phyloP scores from a whole-genome alignment of 2,113 vertebrate species.

The Polypterus bichir region DNA sequence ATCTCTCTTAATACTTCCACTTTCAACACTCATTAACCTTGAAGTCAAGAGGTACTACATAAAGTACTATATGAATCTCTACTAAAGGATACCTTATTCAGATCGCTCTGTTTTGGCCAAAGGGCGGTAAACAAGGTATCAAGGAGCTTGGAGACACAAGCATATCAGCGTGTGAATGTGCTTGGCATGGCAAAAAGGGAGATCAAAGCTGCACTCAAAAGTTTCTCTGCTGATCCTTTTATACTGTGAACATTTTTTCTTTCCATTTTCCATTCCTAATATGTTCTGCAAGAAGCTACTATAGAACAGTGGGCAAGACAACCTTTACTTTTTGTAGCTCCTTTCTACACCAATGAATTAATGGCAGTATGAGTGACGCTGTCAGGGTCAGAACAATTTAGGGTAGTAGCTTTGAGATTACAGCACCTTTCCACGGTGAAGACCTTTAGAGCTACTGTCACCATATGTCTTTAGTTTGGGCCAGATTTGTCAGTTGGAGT shows the following conservation, averaged over 20 bases:
- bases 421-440: no score
- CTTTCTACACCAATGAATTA: no score
- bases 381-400: no score
- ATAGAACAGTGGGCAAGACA: no score
- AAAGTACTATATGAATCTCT: background rate
- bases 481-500: no score
- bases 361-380: no score
- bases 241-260: slow-evolving; percentile 8
- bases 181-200: slow-evolving; percentile 18
- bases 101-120: slow-evolving; percentile 13
- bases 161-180: background rate
- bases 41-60: background rate
- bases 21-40: background rate
- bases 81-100: slow-evolving; percentile 16
- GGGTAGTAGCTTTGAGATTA: no score
- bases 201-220: slow-evolving; percentile 34
- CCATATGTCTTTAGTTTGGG: no score
- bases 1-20: background rate
- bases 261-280: slow-evolving; percentile 5
- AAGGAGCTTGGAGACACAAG: no score
- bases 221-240: slow-evolving; percentile 33
- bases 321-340: no score
- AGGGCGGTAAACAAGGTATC: no score
- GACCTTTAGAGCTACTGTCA: no score
- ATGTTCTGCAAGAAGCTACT: background rate